Conservation (phyloP, 1,140 invertebrate genomes). For the Globodera rostochiensis region DNA sequence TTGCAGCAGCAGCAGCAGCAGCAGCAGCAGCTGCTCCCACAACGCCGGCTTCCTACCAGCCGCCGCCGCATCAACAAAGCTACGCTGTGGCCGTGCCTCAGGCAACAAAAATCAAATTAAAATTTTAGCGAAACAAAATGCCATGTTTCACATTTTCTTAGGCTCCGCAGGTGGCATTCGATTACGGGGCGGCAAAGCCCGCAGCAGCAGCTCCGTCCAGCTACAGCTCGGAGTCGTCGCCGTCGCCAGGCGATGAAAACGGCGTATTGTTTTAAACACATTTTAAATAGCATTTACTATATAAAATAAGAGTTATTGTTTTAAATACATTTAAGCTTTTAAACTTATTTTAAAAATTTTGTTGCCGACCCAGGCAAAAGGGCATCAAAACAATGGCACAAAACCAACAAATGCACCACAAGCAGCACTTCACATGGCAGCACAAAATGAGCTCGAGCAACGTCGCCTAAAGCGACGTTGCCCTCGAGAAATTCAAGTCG, state of each 20-base stretch:
- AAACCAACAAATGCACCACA: background rate
- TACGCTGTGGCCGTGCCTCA: background rate
- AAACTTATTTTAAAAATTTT: too few relatives aligned
- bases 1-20: background rate
- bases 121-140: background rate
- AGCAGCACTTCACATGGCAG: background rate
- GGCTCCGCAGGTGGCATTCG: background rate
- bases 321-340: background rate
- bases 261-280: background rate
- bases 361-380: too few relatives aligned
- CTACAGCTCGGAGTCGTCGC: background rate
- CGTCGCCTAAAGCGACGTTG: constrained; percentile 7
- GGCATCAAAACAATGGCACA: too few relatives aligned
- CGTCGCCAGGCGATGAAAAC: background rate
- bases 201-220: background rate
- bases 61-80: background rate
- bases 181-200: background rate
- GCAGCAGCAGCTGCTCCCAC: background rate
- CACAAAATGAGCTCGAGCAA: constrained; percentile 3
- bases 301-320: background rate
- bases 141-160: background rate
- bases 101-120: background rate
- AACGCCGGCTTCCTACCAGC: background rate
- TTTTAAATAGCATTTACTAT: too few relatives aligned
- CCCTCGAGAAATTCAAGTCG: background rate